Conservation (phyloP, 2,888 invertebrate species). For the Aspidiotus rigidus region DNA sequence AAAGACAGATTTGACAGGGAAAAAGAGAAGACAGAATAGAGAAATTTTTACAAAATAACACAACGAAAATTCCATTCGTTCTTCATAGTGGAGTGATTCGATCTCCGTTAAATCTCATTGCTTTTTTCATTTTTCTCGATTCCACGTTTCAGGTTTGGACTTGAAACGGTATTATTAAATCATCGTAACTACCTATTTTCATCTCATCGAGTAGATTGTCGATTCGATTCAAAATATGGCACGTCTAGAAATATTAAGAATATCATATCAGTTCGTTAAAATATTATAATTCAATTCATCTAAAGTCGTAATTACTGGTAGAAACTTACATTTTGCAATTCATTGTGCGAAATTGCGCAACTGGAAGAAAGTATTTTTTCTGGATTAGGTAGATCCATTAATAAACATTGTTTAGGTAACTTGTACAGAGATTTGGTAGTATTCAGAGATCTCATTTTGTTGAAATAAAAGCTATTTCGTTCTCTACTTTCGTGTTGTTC, state of each 20-base stretch:
- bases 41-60: not conserved
- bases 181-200: slow-evolving; percentile 21
- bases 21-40: too few relatives aligned
- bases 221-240: slow-evolving; percentile 12
- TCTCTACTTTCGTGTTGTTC: slow-evolving; percentile 84
- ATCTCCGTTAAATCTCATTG: not conserved
- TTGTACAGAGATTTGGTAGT: slow-evolving; percentile 30
- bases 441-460: slow-evolving; percentile 40
- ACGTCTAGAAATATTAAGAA: slow-evolving; percentile 8
- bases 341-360: slow-evolving; percentile 7
- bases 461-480: slow-evolving; percentile 53
- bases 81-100: slow-evolving; percentile 26
- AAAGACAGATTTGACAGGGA: too few relatives aligned
- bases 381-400: slow-evolving; percentile 65
- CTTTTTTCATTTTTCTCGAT: not conserved
- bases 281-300: slow-evolving; percentile 7
- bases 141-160: slow-evolving; percentile 7
- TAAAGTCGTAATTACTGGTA: not conserved
- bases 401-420: slow-evolving; percentile 37
- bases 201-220: slow-evolving; percentile 22
- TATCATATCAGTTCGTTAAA: not conserved
- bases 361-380: slow-evolving; percentile 52
- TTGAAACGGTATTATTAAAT: slow-evolving; percentile 30
- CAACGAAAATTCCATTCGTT: slow-evolving; percentile 3
- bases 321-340: slow-evolving; percentile 11